Evolutionary conservation across 2,797 vertebrate species (phyloP).

Genomic region (Schizopygopsis pylzovi): DNA sequence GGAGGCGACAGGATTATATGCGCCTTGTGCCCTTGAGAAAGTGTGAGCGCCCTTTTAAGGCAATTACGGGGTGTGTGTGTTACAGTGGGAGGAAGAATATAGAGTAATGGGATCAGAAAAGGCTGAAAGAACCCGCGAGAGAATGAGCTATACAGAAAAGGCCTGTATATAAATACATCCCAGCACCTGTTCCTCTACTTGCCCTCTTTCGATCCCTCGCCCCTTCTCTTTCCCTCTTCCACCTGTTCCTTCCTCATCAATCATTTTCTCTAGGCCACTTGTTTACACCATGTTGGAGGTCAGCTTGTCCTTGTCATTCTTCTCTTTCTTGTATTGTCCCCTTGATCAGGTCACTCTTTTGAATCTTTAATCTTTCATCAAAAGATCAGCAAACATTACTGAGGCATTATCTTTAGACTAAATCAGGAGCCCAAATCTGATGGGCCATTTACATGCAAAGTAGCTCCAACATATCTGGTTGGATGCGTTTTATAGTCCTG

Average conservation of each 20-base stretch:
- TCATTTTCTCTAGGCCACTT: constrained; percentile 44
- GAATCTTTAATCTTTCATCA: neutral
- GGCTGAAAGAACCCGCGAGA: constrained; percentile 56
- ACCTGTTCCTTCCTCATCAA: constrained; percentile 60
- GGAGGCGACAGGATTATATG: neutral
- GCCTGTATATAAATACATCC: constrained; percentile 75
- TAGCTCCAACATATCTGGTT: neutral
- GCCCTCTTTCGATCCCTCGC: constrained; percentile 22
- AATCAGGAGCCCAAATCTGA: neutral
- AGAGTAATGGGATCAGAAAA: constrained; percentile 50
- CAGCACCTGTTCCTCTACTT: constrained; percentile 63
- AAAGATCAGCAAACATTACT: neutral
- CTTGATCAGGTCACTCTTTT: neutral
- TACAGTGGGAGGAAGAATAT: constrained; percentile 59
- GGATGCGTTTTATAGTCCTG: neutral
- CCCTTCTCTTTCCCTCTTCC: constrained; percentile 51
- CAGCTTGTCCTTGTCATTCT: neutral
- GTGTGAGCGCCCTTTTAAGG: constrained; percentile 70
- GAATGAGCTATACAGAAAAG: constrained; percentile 55
- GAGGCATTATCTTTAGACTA: constrained; percentile 1
- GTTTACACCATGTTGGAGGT: constrained; percentile 40
- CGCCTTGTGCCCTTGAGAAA: constrained; percentile 64
- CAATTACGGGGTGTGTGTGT: constrained; percentile 50
- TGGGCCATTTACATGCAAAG: neutral
- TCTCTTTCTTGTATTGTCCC: neutral